phyloP scores from a whole-genome alignment of 2,113 vertebrate species.

The Ondatra zibethicus region DNA sequence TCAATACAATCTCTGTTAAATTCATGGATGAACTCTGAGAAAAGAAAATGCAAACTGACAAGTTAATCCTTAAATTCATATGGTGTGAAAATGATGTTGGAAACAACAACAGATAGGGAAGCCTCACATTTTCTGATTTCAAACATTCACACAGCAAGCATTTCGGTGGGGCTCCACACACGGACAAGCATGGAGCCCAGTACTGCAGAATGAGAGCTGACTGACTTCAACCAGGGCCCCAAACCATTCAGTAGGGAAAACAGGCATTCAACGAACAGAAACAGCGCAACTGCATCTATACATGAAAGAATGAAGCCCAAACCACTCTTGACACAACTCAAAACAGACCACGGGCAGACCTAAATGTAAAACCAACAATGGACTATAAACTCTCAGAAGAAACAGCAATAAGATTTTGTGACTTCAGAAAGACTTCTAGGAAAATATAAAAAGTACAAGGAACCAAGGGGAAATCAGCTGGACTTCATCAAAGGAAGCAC shows the following conservation, averaged over 20 bases:
- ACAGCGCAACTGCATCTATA: neutral
- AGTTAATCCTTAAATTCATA: neutral
- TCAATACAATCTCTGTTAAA: neutral
- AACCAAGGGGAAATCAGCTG: neutral
- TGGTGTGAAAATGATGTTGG: neutral
- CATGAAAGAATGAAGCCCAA: neutral
- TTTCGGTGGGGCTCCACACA: no score
- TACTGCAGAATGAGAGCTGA: neutral
- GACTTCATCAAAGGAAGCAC: neutral
- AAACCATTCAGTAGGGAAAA: neutral
- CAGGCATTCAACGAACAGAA: neutral
- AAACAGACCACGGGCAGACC: neutral
- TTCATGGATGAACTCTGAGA: neutral
- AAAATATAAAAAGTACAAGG: neutral
- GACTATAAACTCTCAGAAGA: neutral
- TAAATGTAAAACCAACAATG: neutral
- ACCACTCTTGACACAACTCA: neutral
- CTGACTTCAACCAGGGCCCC: neutral
- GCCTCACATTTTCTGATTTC: neutral
- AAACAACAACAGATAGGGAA: neutral
- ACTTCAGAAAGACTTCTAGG: neutral
- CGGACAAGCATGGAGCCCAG: rapidly evolving
- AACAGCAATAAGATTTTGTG: neutral
- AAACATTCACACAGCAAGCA: neutral
- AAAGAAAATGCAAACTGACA: conserved; percentile 5